phyloP scores from a whole-genome alignment of 2,888 invertebrate species.

The Drosophila melanosoma region DNA sequence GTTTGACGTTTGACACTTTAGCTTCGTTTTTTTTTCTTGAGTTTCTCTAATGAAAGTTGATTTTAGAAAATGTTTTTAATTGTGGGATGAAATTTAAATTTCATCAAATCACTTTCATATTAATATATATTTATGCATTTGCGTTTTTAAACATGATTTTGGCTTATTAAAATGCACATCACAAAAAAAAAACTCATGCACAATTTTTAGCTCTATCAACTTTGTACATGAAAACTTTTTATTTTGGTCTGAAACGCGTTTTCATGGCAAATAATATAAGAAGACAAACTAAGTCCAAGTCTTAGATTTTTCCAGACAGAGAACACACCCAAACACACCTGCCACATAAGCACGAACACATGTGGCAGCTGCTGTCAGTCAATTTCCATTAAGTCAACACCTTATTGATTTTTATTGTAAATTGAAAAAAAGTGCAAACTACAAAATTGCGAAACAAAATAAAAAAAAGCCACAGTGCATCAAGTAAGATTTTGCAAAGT shows the following conservation, averaged over 20 bases:
- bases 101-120: background rate
- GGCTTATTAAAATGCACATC: background rate
- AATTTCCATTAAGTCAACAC: slow-evolving; percentile 81
- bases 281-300: slow-evolving; percentile 51
- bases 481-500: slow-evolving; percentile 40
- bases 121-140: background rate
- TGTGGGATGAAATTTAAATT: background rate
- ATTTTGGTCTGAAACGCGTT: slow-evolving; percentile 39
- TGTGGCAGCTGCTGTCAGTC: slow-evolving; percentile 78
- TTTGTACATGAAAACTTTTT: slow-evolving; percentile 29
- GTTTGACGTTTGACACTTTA: background rate
- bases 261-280: slow-evolving; percentile 30
- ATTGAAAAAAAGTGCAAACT: slow-evolving; percentile 71
- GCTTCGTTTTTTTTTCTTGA: too few relatives aligned
- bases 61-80: background rate
- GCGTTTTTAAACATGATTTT: background rate
- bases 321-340: slow-evolving; percentile 20
- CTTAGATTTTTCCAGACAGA: slow-evolving; percentile 53
- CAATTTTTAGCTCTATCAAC: slow-evolving; percentile 14
- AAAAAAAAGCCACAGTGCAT: slow-evolving; percentile 28
- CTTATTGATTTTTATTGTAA: slow-evolving; percentile 81
- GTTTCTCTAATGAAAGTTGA: background rate
- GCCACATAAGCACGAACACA: slow-evolving; percentile 39
- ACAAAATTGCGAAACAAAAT: slow-evolving; percentile 48
- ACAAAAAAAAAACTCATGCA: background rate